Base-by-base conservation (phyloP, 2,113 vertebrate genomes). In the Leucopsar rothschildi region DNA sequence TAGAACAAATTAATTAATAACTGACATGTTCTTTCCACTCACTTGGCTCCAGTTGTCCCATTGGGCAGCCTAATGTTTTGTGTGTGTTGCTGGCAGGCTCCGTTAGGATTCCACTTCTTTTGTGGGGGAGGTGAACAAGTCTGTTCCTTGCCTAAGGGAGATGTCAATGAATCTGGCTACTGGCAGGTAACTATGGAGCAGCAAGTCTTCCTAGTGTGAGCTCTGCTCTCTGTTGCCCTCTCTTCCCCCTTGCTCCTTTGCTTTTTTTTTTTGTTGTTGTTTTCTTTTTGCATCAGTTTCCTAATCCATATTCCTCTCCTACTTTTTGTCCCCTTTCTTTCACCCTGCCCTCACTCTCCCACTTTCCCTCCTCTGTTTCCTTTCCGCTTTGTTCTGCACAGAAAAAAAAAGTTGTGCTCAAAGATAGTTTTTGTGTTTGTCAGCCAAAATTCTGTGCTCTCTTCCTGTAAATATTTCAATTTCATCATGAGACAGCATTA, bases 391-490 rank as follows among this genome's bases (percentile, higher is more conserved):
- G 52, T 87, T 73, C 49, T 76, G 17, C 57, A 52, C 20, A 85
- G 82, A n/a, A 75, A 83, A 83, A 53, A 55, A 55, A 42, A 64
- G 31, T 66, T 79, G 21, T 59, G 72, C 59, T 84, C 69, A 37
- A 86, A 81, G 50, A 88, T 75, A 60, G 17, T 65, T 91, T 39
- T 88, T 6, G 24, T 8, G 1, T 88, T 82, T 89, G 44, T 88
- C 61, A 81, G 64, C 65, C 76, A 95, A 93, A 79, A 79, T 95
- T 81, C 68, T 91, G 29, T 71, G n/a, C 57, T 83, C 37, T 77
- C 71, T 97, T 96, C 91, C 81, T 97, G 93, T 94, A 95, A 97
- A 96, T 92, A 94, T 85, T 97, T 96, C 95, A 88, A 47, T 91
- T 94, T 96, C 81, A 79, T 96, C 86, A 89, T 89, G 80, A 96